Conservation (phyloP, 2,888 invertebrate genomes). For the Drosophila leonis region DNA sequence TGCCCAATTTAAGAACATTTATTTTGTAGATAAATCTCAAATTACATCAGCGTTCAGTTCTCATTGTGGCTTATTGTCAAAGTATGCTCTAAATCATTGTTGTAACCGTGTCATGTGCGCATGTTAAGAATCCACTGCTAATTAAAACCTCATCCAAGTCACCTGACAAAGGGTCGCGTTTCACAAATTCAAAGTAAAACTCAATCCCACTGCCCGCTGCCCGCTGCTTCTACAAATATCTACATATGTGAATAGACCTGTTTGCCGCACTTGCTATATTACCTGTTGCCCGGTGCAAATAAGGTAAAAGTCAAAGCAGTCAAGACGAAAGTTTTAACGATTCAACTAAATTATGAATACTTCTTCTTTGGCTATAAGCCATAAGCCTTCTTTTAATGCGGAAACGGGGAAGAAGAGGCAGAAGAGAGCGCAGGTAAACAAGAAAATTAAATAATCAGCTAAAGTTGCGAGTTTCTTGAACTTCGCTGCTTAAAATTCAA, state of each 20-base stretch:
- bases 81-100: constrained; percentile 2
- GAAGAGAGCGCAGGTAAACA: background rate
- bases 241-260: constrained; percentile 12
- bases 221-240: background rate
- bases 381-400: background rate
- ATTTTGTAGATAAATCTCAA: background rate
- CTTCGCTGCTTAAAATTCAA: constrained; percentile 63
- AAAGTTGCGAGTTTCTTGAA: constrained; percentile 66
- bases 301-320: constrained; percentile 43
- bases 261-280: constrained; percentile 50
- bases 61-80: background rate
- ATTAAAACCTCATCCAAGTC: constrained; percentile 35
- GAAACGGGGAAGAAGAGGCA: background rate
- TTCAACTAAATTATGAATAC: constrained; percentile 37
- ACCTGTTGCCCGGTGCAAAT: constrained; percentile 43
- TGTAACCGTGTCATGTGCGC: constrained; percentile 29
- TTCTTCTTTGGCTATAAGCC: constrained; percentile 42
- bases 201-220: background rate
- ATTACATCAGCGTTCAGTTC: constrained; percentile 7
- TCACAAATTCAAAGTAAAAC: constrained; percentile 23
- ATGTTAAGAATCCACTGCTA: constrained; percentile 47
- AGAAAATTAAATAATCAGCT: constrained; percentile 55
- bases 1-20: constrained; percentile 10
- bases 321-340: constrained; percentile 55
- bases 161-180: constrained; percentile 48